Evolutionary conservation across 2,797 vertebrate genomes (phyloP).

Genomic region (Lepus oiostolus): DNA sequence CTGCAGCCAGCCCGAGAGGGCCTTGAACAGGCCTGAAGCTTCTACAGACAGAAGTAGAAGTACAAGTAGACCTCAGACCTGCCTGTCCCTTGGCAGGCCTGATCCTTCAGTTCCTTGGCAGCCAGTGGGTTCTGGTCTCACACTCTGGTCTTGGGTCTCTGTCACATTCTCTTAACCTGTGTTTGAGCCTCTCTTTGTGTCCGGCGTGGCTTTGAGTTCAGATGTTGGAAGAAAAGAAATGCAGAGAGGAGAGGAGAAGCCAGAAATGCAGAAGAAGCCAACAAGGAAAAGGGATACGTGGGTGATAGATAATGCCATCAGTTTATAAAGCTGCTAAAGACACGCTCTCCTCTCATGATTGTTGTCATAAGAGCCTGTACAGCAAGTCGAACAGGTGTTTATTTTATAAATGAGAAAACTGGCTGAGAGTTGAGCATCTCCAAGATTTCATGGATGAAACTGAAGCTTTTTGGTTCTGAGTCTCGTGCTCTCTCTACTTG

Average conservation of each 20-base stretch:
- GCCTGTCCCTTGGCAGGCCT: background rate
- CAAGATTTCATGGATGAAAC: background rate
- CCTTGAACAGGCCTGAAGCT: background rate
- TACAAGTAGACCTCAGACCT: background rate
- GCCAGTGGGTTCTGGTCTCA: background rate
- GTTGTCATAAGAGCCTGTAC: background rate
- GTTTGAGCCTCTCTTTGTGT: background rate
- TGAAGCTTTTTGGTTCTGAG: background rate
- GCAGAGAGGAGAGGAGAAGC: background rate
- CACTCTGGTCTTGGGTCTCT: background rate
- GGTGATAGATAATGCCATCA: background rate
- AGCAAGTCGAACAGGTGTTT: constrained; percentile 42
- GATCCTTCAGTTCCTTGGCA: background rate
- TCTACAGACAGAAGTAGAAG: background rate
- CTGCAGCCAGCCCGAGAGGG: background rate
- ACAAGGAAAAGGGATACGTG: background rate
- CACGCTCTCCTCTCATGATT: constrained; percentile 21
- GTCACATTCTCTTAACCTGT: constrained; percentile 29
- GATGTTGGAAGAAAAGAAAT: constrained; percentile 57
- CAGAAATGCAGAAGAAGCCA: constrained; percentile 54
- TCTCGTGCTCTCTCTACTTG: background rate
- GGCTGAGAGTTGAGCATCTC: background rate
- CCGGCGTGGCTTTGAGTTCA: background rate
- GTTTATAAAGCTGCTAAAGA: constrained; percentile 46
- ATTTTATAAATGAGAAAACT: constrained; percentile 58